phyloP scores from a whole-genome alignment of 2,888 invertebrate species.

The Orthosia gothica region DNA sequence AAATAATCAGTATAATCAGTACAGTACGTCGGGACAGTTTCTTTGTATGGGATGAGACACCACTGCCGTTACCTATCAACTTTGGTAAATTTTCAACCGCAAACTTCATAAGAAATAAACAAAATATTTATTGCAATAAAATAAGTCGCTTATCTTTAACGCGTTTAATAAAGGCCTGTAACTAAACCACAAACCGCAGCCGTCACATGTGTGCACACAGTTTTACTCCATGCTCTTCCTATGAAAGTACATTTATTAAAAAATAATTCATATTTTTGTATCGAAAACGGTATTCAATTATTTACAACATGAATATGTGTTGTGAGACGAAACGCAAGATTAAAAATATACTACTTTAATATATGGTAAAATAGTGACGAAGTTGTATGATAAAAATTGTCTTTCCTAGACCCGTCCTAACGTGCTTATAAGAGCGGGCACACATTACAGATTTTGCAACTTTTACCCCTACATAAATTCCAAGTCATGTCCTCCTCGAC shows the following conservation, averaged over 20 bases:
- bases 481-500: too few relatives aligned
- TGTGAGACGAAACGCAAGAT: slow-evolving; percentile 47
- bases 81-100: neutral
- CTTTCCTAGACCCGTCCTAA: slow-evolving; percentile 64
- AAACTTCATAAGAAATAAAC: neutral
- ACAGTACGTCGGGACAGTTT: too few relatives aligned
- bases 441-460: slow-evolving; percentile 40
- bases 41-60: too few relatives aligned
- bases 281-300: slow-evolving; percentile 63
- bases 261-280: slow-evolving; percentile 73
- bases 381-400: slow-evolving; percentile 35
- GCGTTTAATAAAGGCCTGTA: slow-evolving; percentile 7
- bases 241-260: slow-evolving; percentile 70
- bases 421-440: slow-evolving; percentile 18
- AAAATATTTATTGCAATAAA: neutral
- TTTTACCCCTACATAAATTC: neutral
- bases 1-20: too few relatives aligned
- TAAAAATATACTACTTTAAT: slow-evolving; percentile 30
- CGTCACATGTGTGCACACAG: slow-evolving; percentile 67
- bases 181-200: slow-evolving; percentile 40
- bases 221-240: slow-evolving; percentile 74
- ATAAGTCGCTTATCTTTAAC: neutral
- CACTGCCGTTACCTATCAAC: too few relatives aligned
- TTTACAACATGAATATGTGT: slow-evolving; percentile 57
- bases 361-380: slow-evolving; percentile 40